phyloP scores from a whole-genome alignment of 2,797 vertebrate genomes.

The Artibeus jamaicensis region DNA sequence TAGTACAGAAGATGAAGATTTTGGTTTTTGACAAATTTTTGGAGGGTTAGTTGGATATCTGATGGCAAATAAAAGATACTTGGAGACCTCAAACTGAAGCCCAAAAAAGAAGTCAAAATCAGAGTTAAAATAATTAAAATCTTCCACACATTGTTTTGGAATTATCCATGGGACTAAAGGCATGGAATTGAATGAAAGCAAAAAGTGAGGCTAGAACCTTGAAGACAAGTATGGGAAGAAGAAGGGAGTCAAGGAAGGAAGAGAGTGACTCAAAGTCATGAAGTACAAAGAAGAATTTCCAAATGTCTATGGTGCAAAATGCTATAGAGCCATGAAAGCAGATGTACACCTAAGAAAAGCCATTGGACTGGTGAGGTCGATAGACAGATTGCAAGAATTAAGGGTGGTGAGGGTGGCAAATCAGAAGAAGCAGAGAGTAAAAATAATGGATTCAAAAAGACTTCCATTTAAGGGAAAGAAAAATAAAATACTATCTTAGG shows the following conservation, averaged over 20 bases:
- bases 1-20: background rate
- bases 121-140: background rate
- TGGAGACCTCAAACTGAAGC: background rate
- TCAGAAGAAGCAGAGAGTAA: background rate
- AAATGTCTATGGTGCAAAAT: background rate
- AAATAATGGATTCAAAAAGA: constrained; percentile 4
- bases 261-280: background rate
- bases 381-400: background rate
- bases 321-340: background rate
- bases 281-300: background rate
- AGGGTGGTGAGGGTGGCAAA: background rate
- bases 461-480: background rate
- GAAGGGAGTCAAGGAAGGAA: background rate
- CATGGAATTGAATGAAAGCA: background rate
- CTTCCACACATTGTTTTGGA: background rate
- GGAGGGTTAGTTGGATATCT: background rate
- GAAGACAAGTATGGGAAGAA: background rate
- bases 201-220: background rate
- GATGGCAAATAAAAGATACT: background rate
- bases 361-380: background rate
- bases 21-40: background rate
- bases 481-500: background rate
- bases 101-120: background rate
- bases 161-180: background rate
- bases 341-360: background rate